Evolutionary conservation across 1,140 invertebrate species (phyloP).

Genomic region (Papilio aristodemus): DNA sequence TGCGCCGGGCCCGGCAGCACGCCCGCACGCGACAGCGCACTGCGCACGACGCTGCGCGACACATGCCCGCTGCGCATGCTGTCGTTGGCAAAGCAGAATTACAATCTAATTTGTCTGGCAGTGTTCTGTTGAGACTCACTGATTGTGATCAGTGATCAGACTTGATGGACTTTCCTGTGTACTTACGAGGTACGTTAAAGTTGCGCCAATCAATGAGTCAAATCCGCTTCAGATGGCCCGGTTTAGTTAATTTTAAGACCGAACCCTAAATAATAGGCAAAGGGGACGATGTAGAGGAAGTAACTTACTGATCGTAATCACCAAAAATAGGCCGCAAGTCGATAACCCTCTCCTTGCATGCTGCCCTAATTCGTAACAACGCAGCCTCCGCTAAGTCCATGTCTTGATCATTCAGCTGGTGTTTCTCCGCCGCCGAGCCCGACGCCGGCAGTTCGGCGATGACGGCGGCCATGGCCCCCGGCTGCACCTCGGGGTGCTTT

Average conservation of each 20-base stretch:
- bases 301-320: conserved; percentile 83
- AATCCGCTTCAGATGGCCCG: no score
- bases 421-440: conserved; percentile 50
- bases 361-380: conserved; percentile 57
- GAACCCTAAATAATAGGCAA: no score
- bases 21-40: conserved; percentile 83
- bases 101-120: no score
- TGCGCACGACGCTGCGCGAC: conserved; percentile 83
- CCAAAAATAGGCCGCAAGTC: conserved; percentile 84
- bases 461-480: conserved; percentile 53
- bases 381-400: conserved; percentile 52
- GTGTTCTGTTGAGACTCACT: no score
- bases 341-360: conserved; percentile 67
- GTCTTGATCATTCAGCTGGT: conserved; percentile 37
- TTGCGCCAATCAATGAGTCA: no score
- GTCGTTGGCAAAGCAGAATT: background rate
- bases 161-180: no score
- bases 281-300: background rate
- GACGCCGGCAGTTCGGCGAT: conserved; percentile 47
- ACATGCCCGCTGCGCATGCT: conserved; percentile 86
- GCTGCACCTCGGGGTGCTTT: conserved; percentile 80
- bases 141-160: no score
- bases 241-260: no score
- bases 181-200: no score
- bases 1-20: conserved; percentile 83